These are phyloP conservation scores for Heliconius sara DNA, from an alignment of 2,888 invertebrate genomes.

Conservation along the genomic window DNA sequence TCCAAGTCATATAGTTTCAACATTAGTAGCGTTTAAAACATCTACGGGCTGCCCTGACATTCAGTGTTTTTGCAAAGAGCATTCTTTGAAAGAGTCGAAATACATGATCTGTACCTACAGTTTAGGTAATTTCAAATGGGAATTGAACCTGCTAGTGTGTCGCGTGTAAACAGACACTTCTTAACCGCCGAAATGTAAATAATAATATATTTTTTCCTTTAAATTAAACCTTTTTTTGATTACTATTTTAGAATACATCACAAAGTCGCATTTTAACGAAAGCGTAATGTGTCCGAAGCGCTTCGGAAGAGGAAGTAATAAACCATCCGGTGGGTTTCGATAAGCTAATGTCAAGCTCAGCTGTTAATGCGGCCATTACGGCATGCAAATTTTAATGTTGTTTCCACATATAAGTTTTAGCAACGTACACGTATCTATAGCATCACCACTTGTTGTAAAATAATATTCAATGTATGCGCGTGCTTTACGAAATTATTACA, in stretches of 20 bases:
- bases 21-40: too few relatives aligned
- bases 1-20: too few relatives aligned
- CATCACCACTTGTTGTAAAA: slow-evolving; percentile 3
- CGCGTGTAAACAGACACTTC: too few relatives aligned
- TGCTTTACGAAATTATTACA: neutral
- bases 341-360: slow-evolving; percentile 56
- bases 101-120: too few relatives aligned
- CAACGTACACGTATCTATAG: neutral
- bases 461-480: slow-evolving; percentile 1
- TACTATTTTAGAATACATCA: slow-evolving; percentile 16
- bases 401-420: slow-evolving; percentile 33
- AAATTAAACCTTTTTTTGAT: slow-evolving; percentile 14
- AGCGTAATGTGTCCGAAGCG: slow-evolving; percentile 42
- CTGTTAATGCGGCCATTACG: slow-evolving; percentile 53
- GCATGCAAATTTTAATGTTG: slow-evolving; percentile 52
- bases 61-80: too few relatives aligned
- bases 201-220: neutral
- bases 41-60: too few relatives aligned
- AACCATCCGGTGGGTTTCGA: slow-evolving; percentile 56
- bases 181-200: too few relatives aligned
- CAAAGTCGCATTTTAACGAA: slow-evolving; percentile 38
- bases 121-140: too few relatives aligned
- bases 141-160: too few relatives aligned
- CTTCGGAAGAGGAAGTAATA: slow-evolving; percentile 58
- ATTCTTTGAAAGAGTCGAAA: too few relatives aligned